Evolutionary conservation across 2,113 vertebrate genomes (phyloP), one percentile per base, ranked within the genome.

Genomic region (Cebus imitator): DNA sequence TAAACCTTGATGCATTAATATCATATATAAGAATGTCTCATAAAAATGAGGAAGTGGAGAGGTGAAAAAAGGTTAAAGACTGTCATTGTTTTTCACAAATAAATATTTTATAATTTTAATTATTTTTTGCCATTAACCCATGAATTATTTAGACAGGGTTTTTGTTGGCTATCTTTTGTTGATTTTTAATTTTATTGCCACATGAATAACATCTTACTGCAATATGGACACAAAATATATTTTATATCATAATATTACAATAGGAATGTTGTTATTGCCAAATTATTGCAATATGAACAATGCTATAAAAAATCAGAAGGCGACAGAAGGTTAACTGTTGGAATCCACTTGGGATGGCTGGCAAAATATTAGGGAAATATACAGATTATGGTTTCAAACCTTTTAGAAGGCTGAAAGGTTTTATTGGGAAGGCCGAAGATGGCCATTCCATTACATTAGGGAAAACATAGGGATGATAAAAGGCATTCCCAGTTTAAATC

Each of bases 71-170:
- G 4, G 23, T 79, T 78, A 91, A 83, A 58, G 32, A 32, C 20
- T 79, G 48, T 48, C 79, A 48, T 55, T 66, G 1, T 68, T 92
- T 94, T 82, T 68, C 35, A 68, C 21, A 83, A 55, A 58, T 13
- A 78, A 70, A 57, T 87, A 79, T 76, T 94, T 83, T 66, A 75
- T 58, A 11, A 48, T 92, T 80, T 92, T 92, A 18, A 81, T 84
- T 68, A 80, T 58, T 78, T 48, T 70, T 70, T 58, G 3, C 87
- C 21, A 35, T 93, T 79, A 66, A 78, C 2, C 8, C n/a, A 80
- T 75, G 18, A 58, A 68, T 87, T 70, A 40, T 70, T 95, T 68
- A 73, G 20, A 8, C 25, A n/a, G 10, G 58, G 4, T 6, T 68
- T 25, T 50, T 2, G 18, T 50, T 81, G 21, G 16, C 23, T 37